A percentile compares a stretch with the other conserved stretches of the same genome.
These are phyloP conservation scores for Acyrthosiphon pisum DNA, from an alignment of 1,140 invertebrate genomes.

Conservation along the genomic window DNA sequence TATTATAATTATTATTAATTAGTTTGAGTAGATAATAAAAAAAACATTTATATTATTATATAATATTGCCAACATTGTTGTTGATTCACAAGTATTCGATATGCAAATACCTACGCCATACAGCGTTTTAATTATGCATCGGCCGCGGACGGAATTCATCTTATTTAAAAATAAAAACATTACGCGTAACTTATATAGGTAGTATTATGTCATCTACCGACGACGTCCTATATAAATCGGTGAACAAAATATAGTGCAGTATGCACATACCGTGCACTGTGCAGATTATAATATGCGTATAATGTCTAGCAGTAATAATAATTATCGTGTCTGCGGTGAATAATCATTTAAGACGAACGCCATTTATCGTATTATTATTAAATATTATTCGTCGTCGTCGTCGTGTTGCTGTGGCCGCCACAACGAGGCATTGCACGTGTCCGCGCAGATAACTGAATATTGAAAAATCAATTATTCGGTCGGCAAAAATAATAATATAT, in stretches of 20 bases:
- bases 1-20: neutral
- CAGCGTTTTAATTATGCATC: neutral
- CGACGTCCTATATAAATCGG: neutral
- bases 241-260: neutral
- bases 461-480: constrained; percentile 30
- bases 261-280: neutral
- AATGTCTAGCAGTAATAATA: neutral
- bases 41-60: neutral
- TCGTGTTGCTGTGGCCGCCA: neutral
- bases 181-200: neutral
- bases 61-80: neutral
- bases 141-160: neutral
- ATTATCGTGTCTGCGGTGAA: neutral
- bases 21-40: neutral
- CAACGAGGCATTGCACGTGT: neutral
- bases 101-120: neutral
- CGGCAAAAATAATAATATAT: neutral
- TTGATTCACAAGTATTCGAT: neutral
- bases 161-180: neutral
- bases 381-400: neutral
- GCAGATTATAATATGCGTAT: neutral
- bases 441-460: neutral
- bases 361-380: neutral
- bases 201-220: neutral
- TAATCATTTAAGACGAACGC: neutral